These are phyloP conservation scores for Eulithis prunata DNA, from an alignment of 2,888 invertebrate species.

Conservation along the genomic window DNA sequence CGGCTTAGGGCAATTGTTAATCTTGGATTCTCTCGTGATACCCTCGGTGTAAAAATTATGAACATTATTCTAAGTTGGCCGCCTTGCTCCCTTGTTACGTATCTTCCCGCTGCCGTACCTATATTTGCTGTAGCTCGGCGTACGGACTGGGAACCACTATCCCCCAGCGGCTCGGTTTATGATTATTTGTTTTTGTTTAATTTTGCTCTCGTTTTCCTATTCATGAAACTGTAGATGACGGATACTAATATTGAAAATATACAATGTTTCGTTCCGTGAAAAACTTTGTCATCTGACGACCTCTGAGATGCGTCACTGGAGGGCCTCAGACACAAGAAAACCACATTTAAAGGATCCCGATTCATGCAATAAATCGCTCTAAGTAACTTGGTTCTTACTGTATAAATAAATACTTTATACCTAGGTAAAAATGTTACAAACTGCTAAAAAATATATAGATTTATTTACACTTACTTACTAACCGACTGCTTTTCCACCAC, in stretches of 20 bases:
- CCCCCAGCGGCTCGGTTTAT: conserved; percentile 23
- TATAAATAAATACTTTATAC: too few species aligned
- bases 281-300: too few species aligned
- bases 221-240: conserved; percentile 6
- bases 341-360: too few species aligned
- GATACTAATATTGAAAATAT: neutral
- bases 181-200: conserved; percentile 28
- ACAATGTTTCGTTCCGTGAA: neutral
- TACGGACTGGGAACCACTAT: conserved; percentile 24
- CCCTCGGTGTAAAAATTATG: conserved; percentile 63
- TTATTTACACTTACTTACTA: too few species aligned
- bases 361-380: too few species aligned
- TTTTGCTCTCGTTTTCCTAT: conserved; percentile 24
- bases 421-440: too few species aligned
- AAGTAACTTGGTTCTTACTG: too few species aligned
- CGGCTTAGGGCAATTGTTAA: conserved; percentile 78
- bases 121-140: neutral
- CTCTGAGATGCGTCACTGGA: too few species aligned
- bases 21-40: conserved; percentile 71
- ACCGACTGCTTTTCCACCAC: too few species aligned
- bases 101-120: conserved; percentile 12
- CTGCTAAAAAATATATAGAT: too few species aligned
- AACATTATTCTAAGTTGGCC: conserved; percentile 57
- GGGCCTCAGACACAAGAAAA: too few species aligned
- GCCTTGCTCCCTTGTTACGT: conserved; percentile 35